These are phyloP conservation scores for Frieseomelitta varia DNA, from an alignment of 1,140 invertebrate genomes.

Conservation along the genomic window DNA sequence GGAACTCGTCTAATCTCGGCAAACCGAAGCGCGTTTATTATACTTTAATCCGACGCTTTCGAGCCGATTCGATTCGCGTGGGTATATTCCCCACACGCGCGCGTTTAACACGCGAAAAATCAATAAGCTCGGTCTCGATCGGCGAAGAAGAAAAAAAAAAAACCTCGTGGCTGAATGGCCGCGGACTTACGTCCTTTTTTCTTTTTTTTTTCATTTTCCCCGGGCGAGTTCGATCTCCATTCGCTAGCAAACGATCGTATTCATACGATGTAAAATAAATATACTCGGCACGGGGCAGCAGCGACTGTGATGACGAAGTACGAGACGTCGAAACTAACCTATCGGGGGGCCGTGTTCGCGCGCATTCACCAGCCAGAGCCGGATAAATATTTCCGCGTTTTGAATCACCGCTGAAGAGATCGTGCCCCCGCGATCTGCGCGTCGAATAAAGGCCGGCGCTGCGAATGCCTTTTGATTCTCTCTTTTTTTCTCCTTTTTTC, in stretches of 20 bases:
- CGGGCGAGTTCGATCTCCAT: constrained; percentile 33
- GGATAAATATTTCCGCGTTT: constrained; percentile 47
- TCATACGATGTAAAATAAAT: constrained; percentile 44
- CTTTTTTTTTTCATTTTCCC: neutral
- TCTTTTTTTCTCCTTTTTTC: too few relatives aligned
- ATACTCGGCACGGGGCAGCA: constrained; percentile 2
- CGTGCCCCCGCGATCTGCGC: constrained; percentile 12
- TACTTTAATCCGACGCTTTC: neutral
- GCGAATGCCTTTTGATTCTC: neutral
- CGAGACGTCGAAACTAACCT: constrained; percentile 13
- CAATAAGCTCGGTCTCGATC: neutral
- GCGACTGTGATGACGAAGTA: constrained; percentile 14
- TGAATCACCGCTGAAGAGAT: constrained; percentile 44
- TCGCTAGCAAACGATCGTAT: constrained; percentile 46
- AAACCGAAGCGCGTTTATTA: too few relatives aligned
- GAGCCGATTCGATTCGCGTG: neutral
- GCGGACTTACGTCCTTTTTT: constrained; percentile 3
- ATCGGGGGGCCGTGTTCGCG: constrained; percentile 4
- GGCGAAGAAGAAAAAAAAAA: neutral
- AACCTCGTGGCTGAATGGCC: constrained; percentile 1
- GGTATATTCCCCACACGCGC: neutral
- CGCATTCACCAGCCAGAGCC: neutral
- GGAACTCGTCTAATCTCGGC: too few relatives aligned
- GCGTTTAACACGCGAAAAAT: constrained; percentile 4
- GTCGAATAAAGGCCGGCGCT: constrained; percentile 20